Base-by-base conservation (phyloP, 2,113 vertebrate species). In the Protomyctophum bolini region DNA sequence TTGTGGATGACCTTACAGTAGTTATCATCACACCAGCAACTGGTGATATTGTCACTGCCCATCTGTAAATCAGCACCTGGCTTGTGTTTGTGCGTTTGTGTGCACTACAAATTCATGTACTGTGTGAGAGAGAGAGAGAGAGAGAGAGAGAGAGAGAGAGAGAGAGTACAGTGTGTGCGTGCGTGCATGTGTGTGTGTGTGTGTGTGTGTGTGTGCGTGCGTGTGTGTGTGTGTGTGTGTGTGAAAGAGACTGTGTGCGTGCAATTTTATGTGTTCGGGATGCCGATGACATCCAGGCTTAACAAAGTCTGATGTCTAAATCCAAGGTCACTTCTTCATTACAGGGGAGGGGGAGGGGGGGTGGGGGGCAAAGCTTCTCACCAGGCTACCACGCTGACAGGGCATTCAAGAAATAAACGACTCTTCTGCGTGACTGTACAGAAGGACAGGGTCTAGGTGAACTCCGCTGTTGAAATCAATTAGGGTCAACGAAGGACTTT, bases 271-370 rank as follows among this genome's bases (percentile, higher is more conserved):
- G 33, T 41, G 33, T 6, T 41, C 33, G 33, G 33, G 33, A 45
- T 41, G 29, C 58, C 49, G 47, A 51, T 33, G 52, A 10, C 70
- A 82, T 87, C 54, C 63, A 48, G 60, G 61, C 66, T 58, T 47
- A 72, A 72, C 48, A 21, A 7, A 47, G 50, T 62, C 48, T 77
- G 58, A 80, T 63, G 72, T 76, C 67, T 75, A 51, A 68, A 80
- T 47, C 83, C 83, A 87, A 90, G 87, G 87, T 88, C 84, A 84
- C 65, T 48, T 67, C 74, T 77, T 89, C 64, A 84, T 84, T 70
- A 85, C 64, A 49, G 65, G 0, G 45, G 21, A 21, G 21, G 21
- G 21, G 21, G 21, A 2, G 21, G 8, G 21, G 21, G 21, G 21
- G 21, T 1, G 21, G 8, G 54, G 8, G 54, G 3, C 47, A 41